A percentile compares a stretch with the other conserved stretches of the same genome.
These are phyloP conservation scores for Atta texana DNA, from an alignment of 1,140 invertebrate species.

Conservation along the genomic window DNA sequence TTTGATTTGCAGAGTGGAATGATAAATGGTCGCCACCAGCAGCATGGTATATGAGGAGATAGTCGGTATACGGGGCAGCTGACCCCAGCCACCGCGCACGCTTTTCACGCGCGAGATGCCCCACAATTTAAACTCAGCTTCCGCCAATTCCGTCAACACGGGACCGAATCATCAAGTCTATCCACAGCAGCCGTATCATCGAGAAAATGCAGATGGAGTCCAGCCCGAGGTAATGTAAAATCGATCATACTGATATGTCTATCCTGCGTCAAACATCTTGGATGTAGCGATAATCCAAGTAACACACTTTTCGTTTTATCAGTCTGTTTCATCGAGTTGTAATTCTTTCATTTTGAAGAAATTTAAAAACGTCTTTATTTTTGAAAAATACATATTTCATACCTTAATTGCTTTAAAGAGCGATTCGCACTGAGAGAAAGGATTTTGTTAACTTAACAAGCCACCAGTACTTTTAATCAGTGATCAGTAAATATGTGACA, in stretches of 20 bases:
- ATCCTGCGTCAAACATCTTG: neutral
- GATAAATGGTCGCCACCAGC: slow-evolving; percentile 83
- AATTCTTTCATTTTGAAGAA: neutral
- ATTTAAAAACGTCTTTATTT: too few relatives aligned
- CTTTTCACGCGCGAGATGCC: slow-evolving; percentile 84
- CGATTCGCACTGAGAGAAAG: too few relatives aligned
- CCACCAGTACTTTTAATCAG: too few relatives aligned
- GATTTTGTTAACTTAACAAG: too few relatives aligned
- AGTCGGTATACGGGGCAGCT: slow-evolving; percentile 85
- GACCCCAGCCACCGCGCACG: slow-evolving; percentile 86
- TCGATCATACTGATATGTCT: neutral
- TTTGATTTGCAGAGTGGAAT: slow-evolving; percentile 74
- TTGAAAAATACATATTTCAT: too few relatives aligned
- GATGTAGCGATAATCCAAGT: neutral
- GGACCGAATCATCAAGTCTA: slow-evolving; percentile 85
- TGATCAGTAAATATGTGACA: too few relatives aligned
- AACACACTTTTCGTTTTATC: neutral
- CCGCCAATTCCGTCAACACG: slow-evolving; percentile 82
- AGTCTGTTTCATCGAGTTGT: neutral
- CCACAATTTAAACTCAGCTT: slow-evolving; percentile 84
- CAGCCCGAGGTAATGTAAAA: slow-evolving; percentile 81
- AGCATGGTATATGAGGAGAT: slow-evolving; percentile 86
- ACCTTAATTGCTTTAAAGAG: neutral
- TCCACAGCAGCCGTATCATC: slow-evolving; percentile 86
- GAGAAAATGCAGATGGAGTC: slow-evolving; percentile 80